Percentiles rank a stretch among this genome's conserved stretches.
phyloP scores from a whole-genome alignment of 2,797 vertebrate genomes.

The Crypturellus tataupa region DNA sequence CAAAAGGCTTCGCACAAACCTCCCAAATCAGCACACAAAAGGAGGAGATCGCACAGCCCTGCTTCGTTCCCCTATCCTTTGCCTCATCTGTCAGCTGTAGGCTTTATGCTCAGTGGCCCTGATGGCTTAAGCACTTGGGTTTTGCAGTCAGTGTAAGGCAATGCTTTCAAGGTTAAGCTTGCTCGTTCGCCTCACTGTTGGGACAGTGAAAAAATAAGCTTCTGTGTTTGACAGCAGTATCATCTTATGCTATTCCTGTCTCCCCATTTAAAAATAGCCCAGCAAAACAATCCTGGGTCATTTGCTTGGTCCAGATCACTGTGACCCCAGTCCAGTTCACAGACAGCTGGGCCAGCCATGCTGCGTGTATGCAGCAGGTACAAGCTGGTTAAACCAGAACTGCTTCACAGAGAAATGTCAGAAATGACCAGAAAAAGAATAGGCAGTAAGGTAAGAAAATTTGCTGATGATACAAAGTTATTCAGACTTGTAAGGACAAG shows the following conservation, averaged over 20 bases:
- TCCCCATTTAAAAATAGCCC: background rate
- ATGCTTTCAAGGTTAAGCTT: background rate
- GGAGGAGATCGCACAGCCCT: background rate
- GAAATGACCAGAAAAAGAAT: slow-evolving; percentile 17
- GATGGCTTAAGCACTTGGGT: background rate
- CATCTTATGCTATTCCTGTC: background rate
- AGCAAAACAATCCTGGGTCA: background rate
- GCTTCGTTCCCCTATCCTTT: background rate
- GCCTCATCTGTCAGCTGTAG: background rate
- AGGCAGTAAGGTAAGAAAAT: slow-evolving; percentile 34
- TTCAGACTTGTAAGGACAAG: slow-evolving; percentile 56
- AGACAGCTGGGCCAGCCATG: background rate
- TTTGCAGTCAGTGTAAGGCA: background rate
- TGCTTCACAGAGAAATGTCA: background rate
- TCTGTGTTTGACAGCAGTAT: background rate
- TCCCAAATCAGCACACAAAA: background rate
- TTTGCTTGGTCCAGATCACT: background rate
- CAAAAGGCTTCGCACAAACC: background rate
- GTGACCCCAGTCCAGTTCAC: background rate
- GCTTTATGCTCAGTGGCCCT: accelerated
- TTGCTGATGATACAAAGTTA: slow-evolving; percentile 50
- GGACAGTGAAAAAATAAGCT: background rate
- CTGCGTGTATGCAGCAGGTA: background rate
- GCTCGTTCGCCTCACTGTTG: background rate
- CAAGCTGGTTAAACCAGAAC: background rate